phyloP scores from a whole-genome alignment of 2,113 vertebrate species.

The Arenaria interpres region DNA sequence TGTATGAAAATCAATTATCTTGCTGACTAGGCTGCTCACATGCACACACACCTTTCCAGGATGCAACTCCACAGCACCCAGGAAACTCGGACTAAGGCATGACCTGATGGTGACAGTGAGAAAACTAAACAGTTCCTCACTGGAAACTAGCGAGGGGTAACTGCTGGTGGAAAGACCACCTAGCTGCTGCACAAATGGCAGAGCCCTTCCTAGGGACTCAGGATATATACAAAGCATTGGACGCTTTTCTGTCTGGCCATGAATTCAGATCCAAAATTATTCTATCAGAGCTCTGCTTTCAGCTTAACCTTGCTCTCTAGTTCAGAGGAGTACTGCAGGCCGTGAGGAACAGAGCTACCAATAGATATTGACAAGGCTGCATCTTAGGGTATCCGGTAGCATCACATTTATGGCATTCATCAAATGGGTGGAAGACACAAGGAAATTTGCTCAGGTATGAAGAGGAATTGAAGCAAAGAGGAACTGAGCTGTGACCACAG shows the following conservation, averaged over 20 bases:
- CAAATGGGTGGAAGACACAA: not conserved
- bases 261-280: not conserved
- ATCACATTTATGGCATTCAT: not conserved
- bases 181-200: not conserved
- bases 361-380: not conserved
- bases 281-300: accelerated
- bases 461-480: not conserved
- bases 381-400: not conserved
- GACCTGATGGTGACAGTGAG: not conserved
- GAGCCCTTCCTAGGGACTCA: not conserved
- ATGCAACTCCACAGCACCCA: not conserved
- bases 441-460: not conserved
- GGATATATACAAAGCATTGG: not conserved
- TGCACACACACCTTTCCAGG: not conserved
- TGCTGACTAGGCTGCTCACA: not conserved
- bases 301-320: not conserved
- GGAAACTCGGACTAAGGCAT: not conserved
- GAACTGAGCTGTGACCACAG: not conserved
- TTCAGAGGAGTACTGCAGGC: not conserved
- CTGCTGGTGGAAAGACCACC: not conserved
- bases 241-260: not conserved
- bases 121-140: not conserved
- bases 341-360: not conserved
- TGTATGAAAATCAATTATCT: not conserved
- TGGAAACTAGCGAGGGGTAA: not conserved